These are phyloP conservation scores for Neoniphon sammara DNA, from an alignment of 2,797 vertebrate genomes.

Conservation along the genomic window DNA sequence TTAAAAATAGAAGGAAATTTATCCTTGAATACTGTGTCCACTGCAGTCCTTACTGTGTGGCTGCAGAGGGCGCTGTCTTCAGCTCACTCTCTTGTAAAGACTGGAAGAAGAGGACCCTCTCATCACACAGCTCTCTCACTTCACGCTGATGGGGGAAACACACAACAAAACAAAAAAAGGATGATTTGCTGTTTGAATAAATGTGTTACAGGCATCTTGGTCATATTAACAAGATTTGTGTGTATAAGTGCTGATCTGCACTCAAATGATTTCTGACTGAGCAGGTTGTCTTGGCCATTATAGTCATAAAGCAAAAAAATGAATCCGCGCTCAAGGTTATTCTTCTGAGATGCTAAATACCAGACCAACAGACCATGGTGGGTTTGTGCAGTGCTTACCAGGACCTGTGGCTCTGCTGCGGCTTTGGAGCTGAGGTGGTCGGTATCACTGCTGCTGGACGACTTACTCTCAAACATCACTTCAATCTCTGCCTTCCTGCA, in stretches of 20 bases:
- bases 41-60: constrained; percentile 69
- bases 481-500: constrained; percentile 81
- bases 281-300: too few species aligned
- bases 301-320: too few species aligned
- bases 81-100: constrained; percentile 79
- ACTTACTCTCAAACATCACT: constrained; percentile 72
- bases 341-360: too few species aligned
- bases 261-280: neutral
- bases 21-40: neutral
- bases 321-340: too few species aligned
- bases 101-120: constrained; percentile 82
- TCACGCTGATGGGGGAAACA: constrained; percentile 71
- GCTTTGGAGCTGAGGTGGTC: constrained; percentile 48
- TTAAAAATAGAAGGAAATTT: too few species aligned
- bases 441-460: constrained; percentile 42
- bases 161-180: neutral
- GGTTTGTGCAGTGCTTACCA: constrained; percentile 72
- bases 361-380: neutral
- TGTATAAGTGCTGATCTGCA: neutral
- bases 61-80: constrained; percentile 50
- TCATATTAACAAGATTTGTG: neutral
- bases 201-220: neutral
- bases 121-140: constrained; percentile 79
- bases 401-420: constrained; percentile 78
- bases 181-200: neutral